A percentile compares a stretch with the other conserved stretches of the same genome.
phyloP scores from a whole-genome alignment of 2,113 vertebrate species.

The Dipodomys stephensi region DNA sequence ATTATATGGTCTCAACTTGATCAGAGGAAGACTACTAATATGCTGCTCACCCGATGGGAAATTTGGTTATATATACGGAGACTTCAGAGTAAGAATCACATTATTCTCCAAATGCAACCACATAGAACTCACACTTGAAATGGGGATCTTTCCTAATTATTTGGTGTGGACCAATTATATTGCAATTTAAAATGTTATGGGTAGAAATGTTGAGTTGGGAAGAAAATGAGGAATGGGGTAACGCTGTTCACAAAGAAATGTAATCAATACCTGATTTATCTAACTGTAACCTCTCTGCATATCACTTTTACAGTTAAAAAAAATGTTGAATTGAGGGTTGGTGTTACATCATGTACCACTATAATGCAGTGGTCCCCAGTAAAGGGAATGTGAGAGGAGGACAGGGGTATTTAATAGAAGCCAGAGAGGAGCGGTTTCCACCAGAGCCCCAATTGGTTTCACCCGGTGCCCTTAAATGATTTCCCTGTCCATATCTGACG shows the following conservation, averaged over 20 bases:
- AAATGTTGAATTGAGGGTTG: neutral
- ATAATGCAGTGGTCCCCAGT: too few species aligned
- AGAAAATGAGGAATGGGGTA: too few species aligned
- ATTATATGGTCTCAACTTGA: neutral
- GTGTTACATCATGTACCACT: rapidly evolving
- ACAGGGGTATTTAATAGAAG: neutral
- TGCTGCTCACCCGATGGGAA: neutral
- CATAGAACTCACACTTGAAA: neutral
- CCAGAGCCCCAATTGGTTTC: neutral
- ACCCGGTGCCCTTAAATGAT: neutral
- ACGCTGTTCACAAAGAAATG: too few species aligned
- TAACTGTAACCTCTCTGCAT: too few species aligned
- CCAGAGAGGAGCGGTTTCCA: neutral
- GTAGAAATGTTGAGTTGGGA: neutral
- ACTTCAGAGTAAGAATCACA: neutral
- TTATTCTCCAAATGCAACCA: neutral
- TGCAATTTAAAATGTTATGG: neutral
- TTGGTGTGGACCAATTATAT: neutral
- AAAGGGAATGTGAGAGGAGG: neutral
- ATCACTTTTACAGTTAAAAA: too few species aligned
- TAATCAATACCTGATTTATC: too few species aligned
- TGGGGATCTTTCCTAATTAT: neutral
- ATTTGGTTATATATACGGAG: neutral
- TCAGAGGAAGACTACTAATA: slow-evolving; percentile 17
- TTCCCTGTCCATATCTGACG: neutral